A percentile compares a stretch with the other conserved stretches of the same genome.
phyloP scores from a whole-genome alignment of 2,797 vertebrate species.

The Sebastes matsubarae region DNA sequence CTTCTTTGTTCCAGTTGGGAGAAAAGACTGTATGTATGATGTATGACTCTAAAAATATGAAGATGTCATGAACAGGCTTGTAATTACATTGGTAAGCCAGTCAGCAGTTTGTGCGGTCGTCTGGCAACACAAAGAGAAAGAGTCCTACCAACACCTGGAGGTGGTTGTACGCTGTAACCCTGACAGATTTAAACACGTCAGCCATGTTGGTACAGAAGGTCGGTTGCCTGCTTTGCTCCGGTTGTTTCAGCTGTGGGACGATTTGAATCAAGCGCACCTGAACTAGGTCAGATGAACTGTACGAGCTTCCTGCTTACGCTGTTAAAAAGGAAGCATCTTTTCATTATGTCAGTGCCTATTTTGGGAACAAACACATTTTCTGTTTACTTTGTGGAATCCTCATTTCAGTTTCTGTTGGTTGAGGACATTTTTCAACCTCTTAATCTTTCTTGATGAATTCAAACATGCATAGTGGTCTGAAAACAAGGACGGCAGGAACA shows the following conservation, averaged over 20 bases:
- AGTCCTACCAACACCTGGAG: not conserved
- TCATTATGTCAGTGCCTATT: not conserved
- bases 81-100: not conserved
- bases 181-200: not conserved
- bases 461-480: not conserved
- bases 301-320: not conserved
- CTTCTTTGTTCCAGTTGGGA: not conserved
- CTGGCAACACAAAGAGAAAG: not conserved
- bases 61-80: not conserved
- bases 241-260: not conserved
- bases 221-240: not conserved
- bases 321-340: not conserved
- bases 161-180: not conserved
- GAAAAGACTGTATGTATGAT: not conserved
- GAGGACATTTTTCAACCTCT: not conserved
- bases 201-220: not conserved
- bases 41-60: too few species aligned
- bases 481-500: not conserved
- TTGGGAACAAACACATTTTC: not conserved
- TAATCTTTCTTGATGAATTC: not conserved
- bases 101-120: too few species aligned
- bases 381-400: not conserved
- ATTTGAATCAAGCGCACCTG: constrained; percentile 7
- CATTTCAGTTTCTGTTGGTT: not conserved
- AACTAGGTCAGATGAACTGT: constrained; percentile 11